Base-by-base conservation (phyloP, 92 coral and sea anemone genomes). In the Paragorgia papillata region DNA sequence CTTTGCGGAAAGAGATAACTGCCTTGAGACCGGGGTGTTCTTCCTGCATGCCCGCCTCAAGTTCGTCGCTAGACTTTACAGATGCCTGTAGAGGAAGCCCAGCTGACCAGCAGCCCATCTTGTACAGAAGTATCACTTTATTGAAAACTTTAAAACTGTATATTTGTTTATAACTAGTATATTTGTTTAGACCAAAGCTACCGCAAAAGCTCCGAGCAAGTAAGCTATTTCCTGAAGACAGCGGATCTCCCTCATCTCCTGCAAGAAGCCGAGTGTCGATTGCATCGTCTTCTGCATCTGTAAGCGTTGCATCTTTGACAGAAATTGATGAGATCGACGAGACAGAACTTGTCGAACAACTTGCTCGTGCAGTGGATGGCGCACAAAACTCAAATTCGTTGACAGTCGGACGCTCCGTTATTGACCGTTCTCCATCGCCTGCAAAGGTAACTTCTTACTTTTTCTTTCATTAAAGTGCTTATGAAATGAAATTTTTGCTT, bases 261-360 rank as follows among this genome's bases (percentile, higher is more conserved):
- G 58, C 75, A 10, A 41, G 21, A 46, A 70, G 50, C 30, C 50
- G 78, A 34, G 78, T 31, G 19, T 71, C 78, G 19, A 9, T 55
- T 14, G 51, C 24, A n/a, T 71, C 78, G 24, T 32, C 62, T 53
- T 32, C 62, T 53, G 7, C 40, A 28, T 51, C 78, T 31, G 0
- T 35, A 9, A 71, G 78, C 35, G 64, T 43, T 4, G 54, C 62
- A 26, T 71, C 78, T 0, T 26, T 68, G 21, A 68, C 53, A 28
- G 75, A 68, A 46, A 71, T 71, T 53, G 31, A 71, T 35, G 78
- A 71, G 34, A 15, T 71, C 2, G 78, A 71, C 39, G 78, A 71
- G 49, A 17, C 24, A 15, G 39, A 60, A 17, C 53, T 39, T 40
- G 18, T 19, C 1, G 26, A 32, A 18, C 33, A n/a, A 8, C 27